Evolutionary conservation across 2,797 vertebrate species (phyloP).

Genomic region (Ficedula albicollis): DNA sequence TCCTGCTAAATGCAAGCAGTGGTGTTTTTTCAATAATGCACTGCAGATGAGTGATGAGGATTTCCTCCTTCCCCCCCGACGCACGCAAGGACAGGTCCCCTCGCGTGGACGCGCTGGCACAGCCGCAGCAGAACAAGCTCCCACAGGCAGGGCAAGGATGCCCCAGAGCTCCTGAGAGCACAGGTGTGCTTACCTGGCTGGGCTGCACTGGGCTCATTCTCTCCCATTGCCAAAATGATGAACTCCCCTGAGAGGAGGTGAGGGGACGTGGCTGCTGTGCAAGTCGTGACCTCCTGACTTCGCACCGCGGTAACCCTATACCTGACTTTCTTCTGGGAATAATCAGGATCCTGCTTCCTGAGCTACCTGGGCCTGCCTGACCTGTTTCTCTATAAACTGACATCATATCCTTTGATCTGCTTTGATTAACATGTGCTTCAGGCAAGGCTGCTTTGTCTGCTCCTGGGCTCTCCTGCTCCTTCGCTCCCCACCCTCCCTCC

Average conservation of each 20-base stretch:
- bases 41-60: neutral
- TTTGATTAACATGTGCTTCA: constrained; percentile 65
- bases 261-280: constrained; percentile 44
- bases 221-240: constrained; percentile 60
- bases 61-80: neutral
- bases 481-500: neutral
- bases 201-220: constrained; percentile 71
- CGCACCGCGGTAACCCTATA: constrained; percentile 71
- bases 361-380: constrained; percentile 88
- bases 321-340: constrained; percentile 76
- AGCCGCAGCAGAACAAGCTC: neutral
- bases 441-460: constrained; percentile 75
- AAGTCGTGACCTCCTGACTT: constrained; percentile 77
- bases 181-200: constrained; percentile 81
- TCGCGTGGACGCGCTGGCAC: neutral
- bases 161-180: neutral
- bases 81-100: neutral
- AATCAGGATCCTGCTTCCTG: constrained; percentile 86
- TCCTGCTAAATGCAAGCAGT: neutral
- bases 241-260: neutral
- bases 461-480: constrained; percentile 23
- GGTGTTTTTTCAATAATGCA: rapidly evolving
- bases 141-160: neutral
- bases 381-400: constrained; percentile 87
- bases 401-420: constrained; percentile 82